Evolutionary conservation across 2,113 vertebrate genomes (phyloP), one percentile per base, ranked within the genome.

Genomic region (Psilopsiagon aymara): DNA sequence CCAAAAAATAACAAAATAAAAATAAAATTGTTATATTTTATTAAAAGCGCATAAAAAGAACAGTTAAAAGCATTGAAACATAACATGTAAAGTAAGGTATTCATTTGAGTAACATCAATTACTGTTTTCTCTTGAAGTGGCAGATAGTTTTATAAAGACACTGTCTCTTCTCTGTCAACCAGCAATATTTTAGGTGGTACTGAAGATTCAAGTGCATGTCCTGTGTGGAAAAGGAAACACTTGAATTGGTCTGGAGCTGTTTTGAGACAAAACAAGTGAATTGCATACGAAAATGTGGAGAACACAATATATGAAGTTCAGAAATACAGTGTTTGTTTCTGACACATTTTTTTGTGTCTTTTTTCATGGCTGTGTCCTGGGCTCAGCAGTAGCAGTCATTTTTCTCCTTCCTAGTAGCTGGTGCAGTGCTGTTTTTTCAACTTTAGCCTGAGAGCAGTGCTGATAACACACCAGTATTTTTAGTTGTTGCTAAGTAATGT

Each of bases 81-180:
- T 39, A 43, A n/a, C 6, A 7, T 64, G 29, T 11, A 3, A 46
- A 46, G 20, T 79, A 60, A 71, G 27, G 3, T 28, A 21, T 77
- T 88, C 3, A 1, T 35, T 66, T 75, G 31, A 78, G 49, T 53
- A 92, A 35, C 35, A 46, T 51, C 31, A 5, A 0, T 49, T 67
- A 6, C 10, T 75, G 2, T 46, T 78, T 67, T 83, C 13, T 60
- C 39, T 77, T 90, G 35, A 85, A 82, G n/a, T 11, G 39, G 7
- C 47, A 20, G 73, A 5, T 53, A 28, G 6, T 52, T 90, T 88
- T 77, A 25, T 39, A 39, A 44, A 68, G 62, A 43, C 60, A 47
- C 10, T 1, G 0, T 12, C 7, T 70, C 13, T 43, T 4, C 16
- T 79, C 16, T 47, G 9, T 31, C 28, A 44, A 4, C 19, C n/a